phyloP scores from a whole-genome alignment of 2,797 vertebrate genomes.

The Pangasius mekongensis region DNA sequence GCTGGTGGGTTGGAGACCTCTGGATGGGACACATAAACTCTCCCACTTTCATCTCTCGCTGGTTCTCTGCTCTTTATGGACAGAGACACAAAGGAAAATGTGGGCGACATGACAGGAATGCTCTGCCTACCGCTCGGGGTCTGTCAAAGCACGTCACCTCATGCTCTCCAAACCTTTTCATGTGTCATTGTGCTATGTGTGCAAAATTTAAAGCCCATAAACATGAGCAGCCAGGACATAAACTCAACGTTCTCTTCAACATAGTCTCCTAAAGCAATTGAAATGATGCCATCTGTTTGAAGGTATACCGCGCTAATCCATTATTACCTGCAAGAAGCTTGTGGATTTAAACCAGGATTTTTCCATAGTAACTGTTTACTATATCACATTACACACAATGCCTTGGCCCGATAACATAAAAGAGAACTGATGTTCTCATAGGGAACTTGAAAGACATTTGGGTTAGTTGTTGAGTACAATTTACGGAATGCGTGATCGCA shows the following conservation, averaged over 20 bases:
- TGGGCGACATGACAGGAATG: conserved; percentile 35
- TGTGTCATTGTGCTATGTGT: neutral
- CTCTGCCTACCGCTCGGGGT: conserved; percentile 17
- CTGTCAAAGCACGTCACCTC: conserved; percentile 4
- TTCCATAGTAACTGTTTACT: conserved; percentile 5
- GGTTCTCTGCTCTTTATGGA: conserved; percentile 45
- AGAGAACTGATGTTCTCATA: neutral
- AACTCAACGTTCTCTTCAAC: neutral
- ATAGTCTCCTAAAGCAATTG: no score
- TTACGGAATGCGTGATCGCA: neutral
- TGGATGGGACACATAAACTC: conserved; percentile 70
- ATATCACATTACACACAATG: no score
- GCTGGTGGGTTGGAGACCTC: conserved; percentile 64
- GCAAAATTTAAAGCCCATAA: neutral
- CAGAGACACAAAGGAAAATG: conserved; percentile 17
- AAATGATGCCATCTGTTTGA: neutral
- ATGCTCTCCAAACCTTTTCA: conserved; percentile 18
- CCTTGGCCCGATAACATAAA: neutral
- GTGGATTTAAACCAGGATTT: conserved; percentile 3
- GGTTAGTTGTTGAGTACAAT: neutral
- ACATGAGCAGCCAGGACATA: neutral
- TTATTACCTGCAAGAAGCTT: neutral
- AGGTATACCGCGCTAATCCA: neutral
- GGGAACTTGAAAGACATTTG: neutral
- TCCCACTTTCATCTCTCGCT: conserved; percentile 47